These are phyloP conservation scores for Pseudomyrmex pallidus DNA, from an alignment of 1,140 invertebrate genomes.

Conservation along the genomic window DNA sequence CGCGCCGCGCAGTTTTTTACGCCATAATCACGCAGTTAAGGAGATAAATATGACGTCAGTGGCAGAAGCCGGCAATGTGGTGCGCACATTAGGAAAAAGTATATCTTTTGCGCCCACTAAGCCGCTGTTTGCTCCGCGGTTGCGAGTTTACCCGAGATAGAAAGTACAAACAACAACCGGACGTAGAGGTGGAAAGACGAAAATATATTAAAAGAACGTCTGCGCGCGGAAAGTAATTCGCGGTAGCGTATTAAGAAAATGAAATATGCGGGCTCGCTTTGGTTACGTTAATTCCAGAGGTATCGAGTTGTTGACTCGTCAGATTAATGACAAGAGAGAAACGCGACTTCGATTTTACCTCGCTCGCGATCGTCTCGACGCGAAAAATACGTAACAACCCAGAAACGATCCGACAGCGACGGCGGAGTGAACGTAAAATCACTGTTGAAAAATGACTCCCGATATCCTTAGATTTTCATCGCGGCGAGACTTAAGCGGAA, in stretches of 20 bases:
- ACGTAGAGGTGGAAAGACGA: conserved; percentile 43
- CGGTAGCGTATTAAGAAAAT: conserved; percentile 43
- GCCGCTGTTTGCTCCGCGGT: conserved; percentile 52
- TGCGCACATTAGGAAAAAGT: conserved; percentile 74
- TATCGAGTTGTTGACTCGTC: not conserved
- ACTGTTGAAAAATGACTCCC: conserved; percentile 65
- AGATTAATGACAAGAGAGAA: not conserved
- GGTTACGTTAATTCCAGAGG: conserved; percentile 22
- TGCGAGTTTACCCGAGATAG: conserved; percentile 43
- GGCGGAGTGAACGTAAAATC: conserved; percentile 77
- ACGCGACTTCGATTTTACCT: not conserved
- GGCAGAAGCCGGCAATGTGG: conserved; percentile 74
- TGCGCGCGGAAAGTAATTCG: conserved; percentile 43
- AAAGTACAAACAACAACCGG: conserved; percentile 39
- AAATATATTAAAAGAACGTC: conserved; percentile 44
- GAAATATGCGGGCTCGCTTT: conserved; percentile 25
- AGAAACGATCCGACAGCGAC: conserved; percentile 54
- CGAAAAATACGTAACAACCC: not conserved
- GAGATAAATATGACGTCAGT: conserved; percentile 82
- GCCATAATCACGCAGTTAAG: conserved; percentile 80
- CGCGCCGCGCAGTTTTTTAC: conserved; percentile 68
- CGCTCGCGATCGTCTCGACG: not conserved
- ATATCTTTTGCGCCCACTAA: conserved; percentile 67
- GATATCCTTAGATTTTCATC: conserved; percentile 57
- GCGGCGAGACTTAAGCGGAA: conserved; percentile 38